Evolutionary conservation across 2,797 vertebrate species (phyloP).

Genomic region (Xenopus petersii): DNA sequence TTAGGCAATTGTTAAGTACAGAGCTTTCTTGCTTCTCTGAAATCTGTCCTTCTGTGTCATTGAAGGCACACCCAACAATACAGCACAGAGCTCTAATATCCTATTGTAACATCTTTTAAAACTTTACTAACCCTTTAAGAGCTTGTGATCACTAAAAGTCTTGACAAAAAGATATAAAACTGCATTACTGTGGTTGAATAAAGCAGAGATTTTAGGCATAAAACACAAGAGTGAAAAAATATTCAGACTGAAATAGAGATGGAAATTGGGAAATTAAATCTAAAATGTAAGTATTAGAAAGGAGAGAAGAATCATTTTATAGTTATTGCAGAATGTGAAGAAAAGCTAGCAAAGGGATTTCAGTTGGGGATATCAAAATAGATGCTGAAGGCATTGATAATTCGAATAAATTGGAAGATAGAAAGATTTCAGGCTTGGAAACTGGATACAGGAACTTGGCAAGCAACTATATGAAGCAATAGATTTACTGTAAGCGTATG

Average conservation of each 20-base stretch:
- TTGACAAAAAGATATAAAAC: neutral
- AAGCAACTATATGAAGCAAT: slow-evolving; percentile 14
- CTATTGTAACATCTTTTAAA: neutral
- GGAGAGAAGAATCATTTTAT: slow-evolving; percentile 15
- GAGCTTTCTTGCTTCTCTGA: too few species aligned
- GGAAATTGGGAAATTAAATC: slow-evolving; percentile 4
- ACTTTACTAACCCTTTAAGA: neutral
- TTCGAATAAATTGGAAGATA: slow-evolving; percentile 32
- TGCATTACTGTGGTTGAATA: neutral
- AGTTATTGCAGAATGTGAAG: slow-evolving; percentile 21
- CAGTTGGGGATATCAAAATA: slow-evolving; percentile 20
- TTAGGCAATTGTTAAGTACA: too few species aligned
- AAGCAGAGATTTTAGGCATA: neutral
- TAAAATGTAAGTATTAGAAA: slow-evolving; percentile 14
- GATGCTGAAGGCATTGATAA: slow-evolving; percentile 30
- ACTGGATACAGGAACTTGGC: slow-evolving; percentile 6
- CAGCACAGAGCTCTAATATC: too few species aligned
- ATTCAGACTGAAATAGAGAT: slow-evolving; percentile 7
- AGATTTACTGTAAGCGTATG: slow-evolving; percentile 1
- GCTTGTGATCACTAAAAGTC: neutral
- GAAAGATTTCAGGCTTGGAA: slow-evolving; percentile 16
- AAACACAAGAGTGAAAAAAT: neutral
- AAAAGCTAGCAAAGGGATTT: slow-evolving; percentile 10
- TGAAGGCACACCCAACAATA: too few species aligned
- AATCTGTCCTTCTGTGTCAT: too few species aligned